A percentile compares a stretch with the other conserved stretches of the same genome.
phyloP scores from a whole-genome alignment of 1,140 invertebrate species.

The Drosophila lowei region DNA sequence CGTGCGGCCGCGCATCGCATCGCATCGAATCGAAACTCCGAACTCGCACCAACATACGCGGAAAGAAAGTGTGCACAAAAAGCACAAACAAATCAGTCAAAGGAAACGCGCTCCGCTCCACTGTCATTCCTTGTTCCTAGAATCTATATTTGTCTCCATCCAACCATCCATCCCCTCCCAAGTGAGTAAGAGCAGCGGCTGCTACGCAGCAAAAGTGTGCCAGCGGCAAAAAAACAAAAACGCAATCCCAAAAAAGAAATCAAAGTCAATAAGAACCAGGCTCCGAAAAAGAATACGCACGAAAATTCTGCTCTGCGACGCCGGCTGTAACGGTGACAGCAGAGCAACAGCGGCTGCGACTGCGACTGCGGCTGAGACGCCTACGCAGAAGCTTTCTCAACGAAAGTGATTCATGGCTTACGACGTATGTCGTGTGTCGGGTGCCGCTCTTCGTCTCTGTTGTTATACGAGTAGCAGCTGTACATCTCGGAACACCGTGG shows the following conservation, averaged over 20 bases:
- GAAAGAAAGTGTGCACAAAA: constrained; percentile 46
- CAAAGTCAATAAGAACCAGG: constrained; percentile 47
- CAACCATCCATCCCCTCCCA: neutral
- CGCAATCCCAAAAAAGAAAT: constrained; percentile 60
- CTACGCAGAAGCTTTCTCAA: constrained; percentile 71
- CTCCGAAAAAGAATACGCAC: constrained; percentile 32
- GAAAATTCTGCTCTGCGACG: constrained; percentile 40
- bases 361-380: constrained; percentile 20
- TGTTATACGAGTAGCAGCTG: too few relatives aligned
- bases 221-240: constrained; percentile 31
- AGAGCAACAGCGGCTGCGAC: constrained; percentile 3
- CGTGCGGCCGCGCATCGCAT: constrained; percentile 59
- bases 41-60: constrained; percentile 33
- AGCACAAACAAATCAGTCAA: constrained; percentile 32
- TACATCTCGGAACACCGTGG: too few relatives aligned
- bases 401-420: constrained; percentile 69
- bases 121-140: neutral
- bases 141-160: constrained; percentile 8
- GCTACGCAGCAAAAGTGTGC: constrained; percentile 54
- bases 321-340: constrained; percentile 19
- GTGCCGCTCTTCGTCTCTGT: too few relatives aligned
- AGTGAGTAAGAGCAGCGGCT: constrained; percentile 3
- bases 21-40: neutral
- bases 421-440: too few relatives aligned
- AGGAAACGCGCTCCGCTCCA: neutral